Percentiles rank a stretch among this genome's conserved stretches.
Evolutionary conservation across 2,797 vertebrate genomes (phyloP).

Genomic region (Calcarius lapponicus): DNA sequence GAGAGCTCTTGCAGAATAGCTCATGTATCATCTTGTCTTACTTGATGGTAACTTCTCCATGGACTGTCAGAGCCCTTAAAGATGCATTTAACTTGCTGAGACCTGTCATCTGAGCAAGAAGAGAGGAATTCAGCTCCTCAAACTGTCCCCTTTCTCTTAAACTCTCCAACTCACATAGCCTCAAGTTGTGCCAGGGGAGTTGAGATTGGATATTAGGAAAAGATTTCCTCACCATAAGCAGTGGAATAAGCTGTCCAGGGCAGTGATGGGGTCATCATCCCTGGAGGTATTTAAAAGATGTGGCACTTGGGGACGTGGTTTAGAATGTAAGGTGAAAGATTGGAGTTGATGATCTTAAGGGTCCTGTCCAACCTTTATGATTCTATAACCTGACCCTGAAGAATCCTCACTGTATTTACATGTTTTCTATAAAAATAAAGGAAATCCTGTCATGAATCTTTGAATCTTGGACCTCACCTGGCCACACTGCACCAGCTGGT

Average conservation of each 20-base stretch:
- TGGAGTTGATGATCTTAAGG: neutral
- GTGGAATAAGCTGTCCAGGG: neutral
- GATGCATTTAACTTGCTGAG: neutral
- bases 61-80: neutral
- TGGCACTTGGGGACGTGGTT: neutral
- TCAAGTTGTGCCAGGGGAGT: neutral
- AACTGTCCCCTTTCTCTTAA: neutral
- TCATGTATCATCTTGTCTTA: neutral
- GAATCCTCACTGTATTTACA: neutral
- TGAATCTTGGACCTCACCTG: neutral
- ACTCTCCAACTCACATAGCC: neutral
- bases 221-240: neutral
- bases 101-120: neutral
- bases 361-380: neutral
- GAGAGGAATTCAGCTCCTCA: neutral
- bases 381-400: neutral
- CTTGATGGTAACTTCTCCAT: neutral
- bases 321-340: rapidly evolving
- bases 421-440: neutral
- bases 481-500: neutral
- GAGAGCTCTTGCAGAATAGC: neutral
- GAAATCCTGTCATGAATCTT: neutral
- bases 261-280: neutral
- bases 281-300: neutral
- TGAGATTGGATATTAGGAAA: neutral